phyloP scores from a whole-genome alignment of 2,797 vertebrate species.

The Euphonia xanthogaster region DNA sequence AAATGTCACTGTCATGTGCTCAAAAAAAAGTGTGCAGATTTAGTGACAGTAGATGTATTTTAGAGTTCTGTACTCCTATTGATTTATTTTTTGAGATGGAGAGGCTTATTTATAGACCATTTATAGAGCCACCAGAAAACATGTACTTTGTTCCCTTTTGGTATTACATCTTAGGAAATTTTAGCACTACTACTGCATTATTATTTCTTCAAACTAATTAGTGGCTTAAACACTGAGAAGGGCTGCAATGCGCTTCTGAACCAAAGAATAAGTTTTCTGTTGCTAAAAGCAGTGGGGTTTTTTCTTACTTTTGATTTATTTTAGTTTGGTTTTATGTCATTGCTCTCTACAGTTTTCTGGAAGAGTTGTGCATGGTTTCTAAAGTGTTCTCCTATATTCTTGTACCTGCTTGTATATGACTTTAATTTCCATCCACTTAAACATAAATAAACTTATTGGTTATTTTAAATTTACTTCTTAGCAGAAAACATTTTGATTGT shows the following conservation, averaged over 20 bases:
- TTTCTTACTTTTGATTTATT: neutral
- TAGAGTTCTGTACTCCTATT: neutral
- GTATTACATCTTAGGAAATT: neutral
- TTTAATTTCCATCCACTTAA: neutral
- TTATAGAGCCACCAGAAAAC: neutral
- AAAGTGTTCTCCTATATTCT: neutral
- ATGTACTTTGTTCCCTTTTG: neutral
- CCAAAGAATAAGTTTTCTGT: neutral
- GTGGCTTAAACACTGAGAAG: neutral
- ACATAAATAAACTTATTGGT: neutral
- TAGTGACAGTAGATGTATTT: neutral
- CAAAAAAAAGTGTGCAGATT: neutral
- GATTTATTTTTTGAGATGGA: neutral
- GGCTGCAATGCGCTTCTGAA: neutral
- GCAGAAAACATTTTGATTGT: neutral
- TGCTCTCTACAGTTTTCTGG: neutral
- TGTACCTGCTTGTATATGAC: neutral
- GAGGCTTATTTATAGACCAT: neutral
- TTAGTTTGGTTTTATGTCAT: neutral
- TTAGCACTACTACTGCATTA: neutral
- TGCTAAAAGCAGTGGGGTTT: neutral
- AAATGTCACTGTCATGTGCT: neutral
- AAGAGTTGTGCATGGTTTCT: neutral
- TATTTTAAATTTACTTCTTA: neutral
- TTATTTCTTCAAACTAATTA: neutral